Conservation (phyloP, 1,140 invertebrate genomes). For the Himalopsyche phryganea region DNA sequence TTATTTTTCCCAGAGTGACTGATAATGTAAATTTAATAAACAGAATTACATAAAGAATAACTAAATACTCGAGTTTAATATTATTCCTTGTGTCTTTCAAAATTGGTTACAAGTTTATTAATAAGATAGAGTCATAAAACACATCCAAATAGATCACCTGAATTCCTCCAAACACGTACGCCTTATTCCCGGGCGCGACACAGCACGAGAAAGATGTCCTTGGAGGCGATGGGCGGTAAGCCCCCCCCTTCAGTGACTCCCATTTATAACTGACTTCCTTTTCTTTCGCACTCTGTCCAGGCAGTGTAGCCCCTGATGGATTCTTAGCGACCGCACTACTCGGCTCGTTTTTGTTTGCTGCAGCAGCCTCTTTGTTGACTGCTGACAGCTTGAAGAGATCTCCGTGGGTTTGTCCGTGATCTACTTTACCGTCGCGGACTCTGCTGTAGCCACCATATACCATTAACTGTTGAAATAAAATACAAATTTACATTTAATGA, state of each 20-base stretch:
- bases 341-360: slow-evolving; percentile 33
- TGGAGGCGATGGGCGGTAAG: slow-evolving; percentile 18
- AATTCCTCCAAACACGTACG: slow-evolving; percentile 59
- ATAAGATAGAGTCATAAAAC: too few relatives aligned
- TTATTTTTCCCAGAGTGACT: too few relatives aligned
- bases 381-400: slow-evolving; percentile 77
- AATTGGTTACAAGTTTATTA: too few relatives aligned
- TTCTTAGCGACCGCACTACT: background rate
- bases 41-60: too few relatives aligned
- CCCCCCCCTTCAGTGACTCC: slow-evolving; percentile 28
- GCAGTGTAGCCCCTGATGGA: background rate
- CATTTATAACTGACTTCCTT: slow-evolving; percentile 34
- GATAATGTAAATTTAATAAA: too few relatives aligned
- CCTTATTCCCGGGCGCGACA: slow-evolving; percentile 55
- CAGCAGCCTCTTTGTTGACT: slow-evolving; percentile 57
- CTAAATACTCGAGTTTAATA: too few relatives aligned
- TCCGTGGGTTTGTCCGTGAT: slow-evolving; percentile 74
- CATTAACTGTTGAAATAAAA: slow-evolving; percentile 52
- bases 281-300: slow-evolving; percentile 37
- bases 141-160: too few relatives aligned
- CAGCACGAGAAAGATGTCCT: slow-evolving; percentile 29
- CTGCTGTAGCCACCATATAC: slow-evolving; percentile 86
- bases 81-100: too few relatives aligned
- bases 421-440: slow-evolving; percentile 73
- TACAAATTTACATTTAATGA: too few relatives aligned